A percentile compares a stretch with the other conserved stretches of the same genome.
phyloP scores from a whole-genome alignment of 2,797 vertebrate species.

The Acipenser ruthenus region DNA sequence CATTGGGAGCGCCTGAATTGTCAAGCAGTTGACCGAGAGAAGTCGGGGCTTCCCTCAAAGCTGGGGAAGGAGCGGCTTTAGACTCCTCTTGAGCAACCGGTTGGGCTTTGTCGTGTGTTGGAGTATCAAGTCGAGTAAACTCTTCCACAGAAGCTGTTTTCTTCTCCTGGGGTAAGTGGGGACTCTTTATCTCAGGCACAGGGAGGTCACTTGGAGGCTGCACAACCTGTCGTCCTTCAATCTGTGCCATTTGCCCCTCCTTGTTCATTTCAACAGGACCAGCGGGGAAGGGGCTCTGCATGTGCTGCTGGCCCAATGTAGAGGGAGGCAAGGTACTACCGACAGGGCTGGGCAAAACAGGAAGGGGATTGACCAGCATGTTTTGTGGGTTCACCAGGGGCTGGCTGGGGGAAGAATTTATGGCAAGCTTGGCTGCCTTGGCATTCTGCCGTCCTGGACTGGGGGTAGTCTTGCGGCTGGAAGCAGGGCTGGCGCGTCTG shows the following conservation, averaged over 20 bases:
- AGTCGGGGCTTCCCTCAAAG: slow-evolving; percentile 77
- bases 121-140: slow-evolving; percentile 51
- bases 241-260: slow-evolving; percentile 55
- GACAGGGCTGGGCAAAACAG: slow-evolving; percentile 58
- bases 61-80: slow-evolving; percentile 58
- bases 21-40: slow-evolving; percentile 93
- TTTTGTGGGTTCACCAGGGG: slow-evolving; percentile 73
- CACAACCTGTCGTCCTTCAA: slow-evolving; percentile 61
- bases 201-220: slow-evolving; percentile 68
- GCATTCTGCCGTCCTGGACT: slow-evolving; percentile 91
- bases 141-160: slow-evolving; percentile 64
- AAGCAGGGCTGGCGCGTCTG: slow-evolving; percentile 86
- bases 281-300: slow-evolving; percentile 57
- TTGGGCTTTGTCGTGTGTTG: slow-evolving; percentile 47
- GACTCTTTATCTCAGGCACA: slow-evolving; percentile 58
- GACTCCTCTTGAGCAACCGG: slow-evolving; percentile 56
- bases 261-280: slow-evolving; percentile 59
- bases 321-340: slow-evolving; percentile 55
- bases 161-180: slow-evolving; percentile 55
- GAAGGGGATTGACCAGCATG: slow-evolving; percentile 64
- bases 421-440: slow-evolving; percentile 68
- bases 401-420: slow-evolving; percentile 68
- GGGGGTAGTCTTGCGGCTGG: slow-evolving; percentile 88
- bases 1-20: slow-evolving; percentile 66
- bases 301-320: slow-evolving; percentile 54